phyloP scores from a whole-genome alignment of 2,888 invertebrate species.

The Himalopsyche tibetana region DNA sequence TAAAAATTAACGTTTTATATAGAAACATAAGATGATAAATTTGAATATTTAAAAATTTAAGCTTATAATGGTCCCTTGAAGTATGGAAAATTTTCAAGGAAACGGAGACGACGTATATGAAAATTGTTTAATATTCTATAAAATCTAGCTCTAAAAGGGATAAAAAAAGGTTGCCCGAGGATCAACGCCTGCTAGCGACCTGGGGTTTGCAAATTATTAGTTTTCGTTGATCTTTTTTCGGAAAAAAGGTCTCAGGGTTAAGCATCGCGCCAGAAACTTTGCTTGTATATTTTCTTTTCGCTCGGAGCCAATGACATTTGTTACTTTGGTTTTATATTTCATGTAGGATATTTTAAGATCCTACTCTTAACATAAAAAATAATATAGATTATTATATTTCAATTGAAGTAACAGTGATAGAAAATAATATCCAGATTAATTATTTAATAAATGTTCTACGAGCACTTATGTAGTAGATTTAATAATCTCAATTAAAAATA shows the following conservation, averaged over 20 bases:
- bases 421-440: not conserved
- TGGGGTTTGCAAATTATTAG: slow-evolving; percentile 55
- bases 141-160: slow-evolving; percentile 1
- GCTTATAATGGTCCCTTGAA: not conserved
- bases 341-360: not conserved
- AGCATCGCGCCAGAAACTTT: slow-evolving; percentile 36
- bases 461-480: too few species aligned
- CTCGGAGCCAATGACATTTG: slow-evolving; percentile 44
- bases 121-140: not conserved
- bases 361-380: not conserved
- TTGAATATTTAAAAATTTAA: not conserved
- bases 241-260: slow-evolving; percentile 51
- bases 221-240: slow-evolving; percentile 50
- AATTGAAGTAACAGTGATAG: not conserved
- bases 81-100: not conserved
- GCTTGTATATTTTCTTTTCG: slow-evolving; percentile 47
- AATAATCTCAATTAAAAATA: too few species aligned
- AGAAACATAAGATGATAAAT: not conserved
- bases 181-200: slow-evolving; percentile 46
- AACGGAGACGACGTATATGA: not conserved
- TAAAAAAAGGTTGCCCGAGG: slow-evolving; percentile 39
- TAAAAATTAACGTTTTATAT: too few species aligned
- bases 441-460: not conserved
- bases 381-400: not conserved
- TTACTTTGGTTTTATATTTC: slow-evolving; percentile 13